Evolutionary conservation across 2,797 vertebrate genomes (phyloP).

Genomic region (Glyptemys insculpta): DNA sequence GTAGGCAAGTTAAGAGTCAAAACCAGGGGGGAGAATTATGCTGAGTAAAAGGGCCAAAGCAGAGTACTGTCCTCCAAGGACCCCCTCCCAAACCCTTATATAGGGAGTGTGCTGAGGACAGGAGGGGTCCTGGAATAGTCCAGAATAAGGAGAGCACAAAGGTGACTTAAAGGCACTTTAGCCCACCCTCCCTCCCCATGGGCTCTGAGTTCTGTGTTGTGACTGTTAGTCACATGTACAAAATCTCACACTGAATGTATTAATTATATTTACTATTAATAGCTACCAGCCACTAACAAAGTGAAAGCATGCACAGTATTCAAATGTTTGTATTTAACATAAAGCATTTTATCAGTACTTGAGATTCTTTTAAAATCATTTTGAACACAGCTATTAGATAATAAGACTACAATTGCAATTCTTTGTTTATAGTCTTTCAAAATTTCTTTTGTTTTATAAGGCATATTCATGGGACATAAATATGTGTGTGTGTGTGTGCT

Average conservation of each 20-base stretch:
- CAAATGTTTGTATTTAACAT: neutral
- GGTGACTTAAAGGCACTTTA: neutral
- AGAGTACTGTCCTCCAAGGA: neutral
- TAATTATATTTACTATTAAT: neutral
- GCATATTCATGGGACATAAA: neutral
- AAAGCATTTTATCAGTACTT: neutral
- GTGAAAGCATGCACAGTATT: neutral
- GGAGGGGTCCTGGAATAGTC: neutral
- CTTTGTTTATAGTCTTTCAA: neutral
- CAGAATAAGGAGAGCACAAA: neutral
- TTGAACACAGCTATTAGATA: neutral
- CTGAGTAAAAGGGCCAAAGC: neutral
- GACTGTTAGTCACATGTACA: fast-evolving
- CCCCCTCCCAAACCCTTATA: neutral
- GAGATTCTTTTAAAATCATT: neutral
- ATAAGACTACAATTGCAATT: neutral
- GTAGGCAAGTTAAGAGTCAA: neutral
- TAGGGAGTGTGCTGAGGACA: neutral
- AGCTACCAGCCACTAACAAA: neutral
- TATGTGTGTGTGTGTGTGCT: neutral
- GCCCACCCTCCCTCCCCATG: neutral
- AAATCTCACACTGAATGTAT: neutral
- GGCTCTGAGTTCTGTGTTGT: neutral
- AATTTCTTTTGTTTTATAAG: neutral
- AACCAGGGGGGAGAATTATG: neutral